Conservation (phyloP, 2,797 vertebrate species). For the Microhierax caerulescens region DNA sequence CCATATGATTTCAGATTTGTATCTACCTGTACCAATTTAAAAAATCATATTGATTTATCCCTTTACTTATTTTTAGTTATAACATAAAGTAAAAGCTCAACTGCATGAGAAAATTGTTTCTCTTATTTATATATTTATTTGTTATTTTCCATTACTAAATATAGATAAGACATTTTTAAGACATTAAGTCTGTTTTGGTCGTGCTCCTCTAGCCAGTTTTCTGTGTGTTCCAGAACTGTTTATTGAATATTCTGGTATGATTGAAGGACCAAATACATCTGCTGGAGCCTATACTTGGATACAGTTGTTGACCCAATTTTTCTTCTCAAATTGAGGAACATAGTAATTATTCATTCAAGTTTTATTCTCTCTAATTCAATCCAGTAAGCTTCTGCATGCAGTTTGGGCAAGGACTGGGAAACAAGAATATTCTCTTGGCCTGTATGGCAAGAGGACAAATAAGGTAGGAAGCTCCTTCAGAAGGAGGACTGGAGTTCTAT, state of each 20-base stretch:
- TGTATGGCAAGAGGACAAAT: background rate
- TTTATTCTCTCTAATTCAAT: conserved; percentile 26
- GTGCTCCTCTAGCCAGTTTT: background rate
- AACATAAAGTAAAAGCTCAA: background rate
- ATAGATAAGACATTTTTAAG: background rate
- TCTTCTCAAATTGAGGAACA: background rate
- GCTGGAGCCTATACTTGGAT: background rate
- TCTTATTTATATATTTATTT: background rate
- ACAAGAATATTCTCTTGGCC: background rate
- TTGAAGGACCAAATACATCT: background rate
- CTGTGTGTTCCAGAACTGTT: background rate
- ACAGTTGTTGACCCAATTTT: background rate
- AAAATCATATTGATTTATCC: background rate
- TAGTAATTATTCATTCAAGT: background rate
- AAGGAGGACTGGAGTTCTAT: background rate
- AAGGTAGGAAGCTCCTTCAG: background rate
- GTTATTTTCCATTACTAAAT: background rate
- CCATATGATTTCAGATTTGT: background rate
- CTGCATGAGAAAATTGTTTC: background rate
- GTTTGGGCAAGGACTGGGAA: background rate
- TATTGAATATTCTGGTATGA: background rate
- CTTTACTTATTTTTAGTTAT: background rate
- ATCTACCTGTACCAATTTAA: background rate
- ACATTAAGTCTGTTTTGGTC: background rate
- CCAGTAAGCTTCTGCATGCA: background rate